A percentile compares a stretch with the other conserved stretches of the same genome.
phyloP scores from a whole-genome alignment of 2,113 vertebrate species.

The Salminus brasiliensis region DNA sequence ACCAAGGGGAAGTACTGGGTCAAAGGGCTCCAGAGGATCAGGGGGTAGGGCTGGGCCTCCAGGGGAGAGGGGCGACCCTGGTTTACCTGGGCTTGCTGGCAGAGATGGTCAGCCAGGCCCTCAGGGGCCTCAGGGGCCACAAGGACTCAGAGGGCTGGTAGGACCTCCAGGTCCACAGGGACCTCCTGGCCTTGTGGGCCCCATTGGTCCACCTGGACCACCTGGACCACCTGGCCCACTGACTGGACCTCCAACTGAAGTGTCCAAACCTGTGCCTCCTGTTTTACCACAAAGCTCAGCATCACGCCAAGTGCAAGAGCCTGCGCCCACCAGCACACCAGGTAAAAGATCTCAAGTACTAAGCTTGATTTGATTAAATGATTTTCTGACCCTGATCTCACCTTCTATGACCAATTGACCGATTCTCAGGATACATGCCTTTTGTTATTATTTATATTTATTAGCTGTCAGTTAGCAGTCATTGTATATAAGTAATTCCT shows the following conservation, averaged over 20 bases:
- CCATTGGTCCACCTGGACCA: conserved; percentile 84
- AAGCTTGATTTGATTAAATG: no score
- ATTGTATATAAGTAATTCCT: no score
- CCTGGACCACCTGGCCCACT: conserved; percentile 83
- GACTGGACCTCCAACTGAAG: conserved; percentile 79
- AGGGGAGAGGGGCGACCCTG: conserved; percentile 90
- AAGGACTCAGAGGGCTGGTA: conserved; percentile 82
- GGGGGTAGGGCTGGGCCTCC: conserved; percentile 86
- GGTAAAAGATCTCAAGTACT: no score
- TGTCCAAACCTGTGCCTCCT: conserved; percentile 40
- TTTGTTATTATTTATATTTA: no score
- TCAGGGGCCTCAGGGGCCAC: conserved; percentile 82
- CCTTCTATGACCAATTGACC: no score
- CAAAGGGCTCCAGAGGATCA: conserved; percentile 91
- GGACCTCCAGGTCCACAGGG: conserved; percentile 85
- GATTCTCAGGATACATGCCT: no score
- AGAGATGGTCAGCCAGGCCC: conserved; percentile 83
- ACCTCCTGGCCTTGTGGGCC: conserved; percentile 81
- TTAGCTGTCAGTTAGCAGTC: no score
- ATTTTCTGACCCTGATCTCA: no score
- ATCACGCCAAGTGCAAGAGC: conserved; percentile 54
- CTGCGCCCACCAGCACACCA: conserved; percentile 44
- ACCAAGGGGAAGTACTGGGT: conserved; percentile 82
- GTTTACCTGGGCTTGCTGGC: conserved; percentile 81
- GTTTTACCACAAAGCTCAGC: conserved; percentile 47